Percentiles rank a stretch among this genome's conserved stretches.
phyloP scores from a whole-genome alignment of 1,140 invertebrate genomes.

The Dendroctonus ponderosae region DNA sequence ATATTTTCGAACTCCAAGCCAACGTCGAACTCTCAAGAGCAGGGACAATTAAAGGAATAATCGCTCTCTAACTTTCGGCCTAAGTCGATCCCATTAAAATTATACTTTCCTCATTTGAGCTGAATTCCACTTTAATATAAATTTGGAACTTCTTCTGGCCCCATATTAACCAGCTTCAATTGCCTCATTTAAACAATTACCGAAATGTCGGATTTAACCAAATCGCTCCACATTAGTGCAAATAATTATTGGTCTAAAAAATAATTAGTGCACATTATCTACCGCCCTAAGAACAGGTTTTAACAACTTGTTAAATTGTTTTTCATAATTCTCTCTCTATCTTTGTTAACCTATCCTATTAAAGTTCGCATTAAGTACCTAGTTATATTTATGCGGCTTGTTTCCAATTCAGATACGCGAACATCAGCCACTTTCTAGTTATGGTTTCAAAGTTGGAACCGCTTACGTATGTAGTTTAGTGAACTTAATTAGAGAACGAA shows the following conservation, averaged over 20 bases:
- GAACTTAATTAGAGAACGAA: conserved; percentile 19
- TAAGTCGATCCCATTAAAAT: conserved; percentile 15
- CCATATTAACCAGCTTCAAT: too few species aligned
- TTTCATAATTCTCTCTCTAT: not conserved
- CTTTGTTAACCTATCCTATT: not conserved
- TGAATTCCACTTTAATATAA: conserved; percentile 15
- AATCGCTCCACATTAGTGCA: too few species aligned
- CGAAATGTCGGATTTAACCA: too few species aligned
- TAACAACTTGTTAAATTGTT: too few species aligned
- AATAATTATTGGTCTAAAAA: too few species aligned
- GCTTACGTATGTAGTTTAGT: conserved; percentile 16
- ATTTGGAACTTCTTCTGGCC: conserved; percentile 2
- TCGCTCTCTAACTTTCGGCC: conserved; percentile 3
- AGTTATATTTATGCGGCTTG: conserved; percentile 10
- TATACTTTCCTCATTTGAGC: conserved; percentile 9
- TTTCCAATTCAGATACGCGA: conserved; percentile 5
- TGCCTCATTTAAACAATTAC: too few species aligned
- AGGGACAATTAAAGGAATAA: conserved; percentile 11
- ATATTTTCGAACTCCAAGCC: conserved; percentile 11
- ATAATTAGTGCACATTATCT: too few species aligned
- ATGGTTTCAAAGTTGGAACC: conserved; percentile 15
- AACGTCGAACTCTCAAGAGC: conserved; percentile 13
- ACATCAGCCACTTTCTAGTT: conserved; percentile 15
- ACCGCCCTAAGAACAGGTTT: too few species aligned
- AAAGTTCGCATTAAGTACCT: conserved; percentile 6